phyloP scores from a whole-genome alignment of 2,113 vertebrate genomes.

The Ginglymostoma cirratum region DNA sequence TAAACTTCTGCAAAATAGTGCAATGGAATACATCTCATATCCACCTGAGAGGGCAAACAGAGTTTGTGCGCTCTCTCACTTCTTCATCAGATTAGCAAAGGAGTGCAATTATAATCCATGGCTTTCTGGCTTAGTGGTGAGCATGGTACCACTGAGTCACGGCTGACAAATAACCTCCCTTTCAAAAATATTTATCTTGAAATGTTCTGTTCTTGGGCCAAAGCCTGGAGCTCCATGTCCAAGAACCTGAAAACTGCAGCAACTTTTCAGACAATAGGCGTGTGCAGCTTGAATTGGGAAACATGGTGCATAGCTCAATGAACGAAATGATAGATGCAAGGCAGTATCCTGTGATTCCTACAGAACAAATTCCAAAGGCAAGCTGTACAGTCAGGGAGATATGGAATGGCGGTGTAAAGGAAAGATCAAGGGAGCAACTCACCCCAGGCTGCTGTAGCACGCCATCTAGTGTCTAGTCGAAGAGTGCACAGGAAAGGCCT shows the following conservation, averaged over 20 bases:
- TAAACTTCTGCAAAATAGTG: too few relatives aligned
- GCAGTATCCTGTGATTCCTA: not conserved
- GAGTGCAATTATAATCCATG: not conserved
- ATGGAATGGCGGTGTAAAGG: not conserved
- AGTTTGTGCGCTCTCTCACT: not conserved
- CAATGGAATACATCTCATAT: too few relatives aligned
- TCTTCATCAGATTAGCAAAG: not conserved
- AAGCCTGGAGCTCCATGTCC: too few relatives aligned
- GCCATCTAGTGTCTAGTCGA: not conserved
- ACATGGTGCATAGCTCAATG: not conserved
- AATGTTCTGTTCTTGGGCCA: too few relatives aligned
- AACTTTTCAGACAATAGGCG: not conserved
- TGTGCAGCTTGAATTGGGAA: not conserved
- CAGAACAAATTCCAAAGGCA: not conserved
- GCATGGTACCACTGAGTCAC: not conserved
- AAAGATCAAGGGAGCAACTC: not conserved
- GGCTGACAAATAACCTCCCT: not conserved
- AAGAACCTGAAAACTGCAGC: not conserved
- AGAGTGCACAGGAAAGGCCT: not conserved
- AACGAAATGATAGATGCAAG: not conserved
- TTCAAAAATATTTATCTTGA: not conserved
- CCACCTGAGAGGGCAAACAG: too few relatives aligned
- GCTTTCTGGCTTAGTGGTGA: not conserved
- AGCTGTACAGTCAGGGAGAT: not conserved
- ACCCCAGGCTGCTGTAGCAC: not conserved